phyloP scores from a whole-genome alignment of 2,888 invertebrate genomes.

The Agelastica alni region DNA sequence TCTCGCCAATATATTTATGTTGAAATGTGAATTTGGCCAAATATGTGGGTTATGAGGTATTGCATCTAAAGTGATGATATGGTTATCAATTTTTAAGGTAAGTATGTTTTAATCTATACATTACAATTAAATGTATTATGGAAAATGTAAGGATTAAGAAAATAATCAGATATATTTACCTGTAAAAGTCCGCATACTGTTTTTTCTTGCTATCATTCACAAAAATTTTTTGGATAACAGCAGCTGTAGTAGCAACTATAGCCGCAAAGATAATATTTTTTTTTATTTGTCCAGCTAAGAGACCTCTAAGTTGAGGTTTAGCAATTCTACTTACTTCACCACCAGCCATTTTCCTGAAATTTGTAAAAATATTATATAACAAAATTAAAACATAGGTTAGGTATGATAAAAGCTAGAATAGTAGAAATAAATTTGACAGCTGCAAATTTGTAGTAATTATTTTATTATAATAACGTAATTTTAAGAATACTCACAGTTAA shows the following conservation, averaged over 20 bases:
- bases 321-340: constrained; percentile 34
- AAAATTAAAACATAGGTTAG: constrained; percentile 5
- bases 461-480: too few species aligned
- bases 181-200: constrained; percentile 75
- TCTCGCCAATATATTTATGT: too few species aligned
- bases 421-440: background rate
- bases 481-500: too few species aligned
- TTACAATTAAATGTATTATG: too few species aligned
- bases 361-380: constrained; percentile 13
- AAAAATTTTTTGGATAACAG: constrained; percentile 57
- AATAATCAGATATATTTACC: constrained; percentile 69
- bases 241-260: constrained; percentile 52
- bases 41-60: too few species aligned
- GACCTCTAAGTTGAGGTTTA: constrained; percentile 70
- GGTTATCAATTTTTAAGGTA: too few species aligned
- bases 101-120: too few species aligned
- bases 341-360: constrained; percentile 33
- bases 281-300: constrained; percentile 68
- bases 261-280: constrained; percentile 61
- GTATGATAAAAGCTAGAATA: background rate
- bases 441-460: too few species aligned
- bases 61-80: too few species aligned
- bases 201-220: constrained; percentile 62
- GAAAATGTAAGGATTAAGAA: too few species aligned
- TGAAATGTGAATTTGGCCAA: too few species aligned